Evolutionary conservation across 2,797 vertebrate genomes (phyloP).

Genomic region (Lateolabrax maculatus): DNA sequence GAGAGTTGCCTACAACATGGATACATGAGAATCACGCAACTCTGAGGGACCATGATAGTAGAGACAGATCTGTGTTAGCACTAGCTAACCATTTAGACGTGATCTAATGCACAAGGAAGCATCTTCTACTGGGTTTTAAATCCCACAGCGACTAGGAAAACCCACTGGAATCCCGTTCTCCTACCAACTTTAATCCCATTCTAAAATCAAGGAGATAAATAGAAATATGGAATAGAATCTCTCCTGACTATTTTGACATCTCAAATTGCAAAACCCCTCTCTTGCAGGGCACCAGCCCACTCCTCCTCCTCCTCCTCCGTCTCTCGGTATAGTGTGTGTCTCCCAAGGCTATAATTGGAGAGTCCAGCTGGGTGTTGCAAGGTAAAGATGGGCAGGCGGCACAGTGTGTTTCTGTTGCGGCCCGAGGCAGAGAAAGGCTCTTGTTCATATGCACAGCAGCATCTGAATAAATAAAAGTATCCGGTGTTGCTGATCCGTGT

Average conservation of each 20-base stretch:
- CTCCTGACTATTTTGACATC: background rate
- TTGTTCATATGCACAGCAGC: conserved; percentile 78
- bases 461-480: conserved; percentile 90
- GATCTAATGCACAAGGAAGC: background rate
- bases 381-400: conserved; percentile 48
- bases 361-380: conserved; percentile 54
- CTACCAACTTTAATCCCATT: background rate
- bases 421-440: conserved; percentile 63
- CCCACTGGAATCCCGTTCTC: background rate
- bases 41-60: background rate
- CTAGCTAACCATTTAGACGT: conserved; percentile 6
- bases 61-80: conserved; percentile 15
- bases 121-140: conserved; percentile 4
- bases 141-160: background rate
- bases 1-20: background rate
- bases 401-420: conserved; percentile 72
- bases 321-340: background rate
- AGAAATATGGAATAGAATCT: conserved; percentile 20
- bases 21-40: conserved; percentile 4
- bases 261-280: conserved; percentile 10
- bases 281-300: background rate
- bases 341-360: conserved; percentile 45
- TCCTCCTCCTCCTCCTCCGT: background rate
- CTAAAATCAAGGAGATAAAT: background rate
- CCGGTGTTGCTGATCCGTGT: conserved; percentile 86